Conservation (phyloP, 2,797 vertebrate species). For the Clarias platycephalus region DNA sequence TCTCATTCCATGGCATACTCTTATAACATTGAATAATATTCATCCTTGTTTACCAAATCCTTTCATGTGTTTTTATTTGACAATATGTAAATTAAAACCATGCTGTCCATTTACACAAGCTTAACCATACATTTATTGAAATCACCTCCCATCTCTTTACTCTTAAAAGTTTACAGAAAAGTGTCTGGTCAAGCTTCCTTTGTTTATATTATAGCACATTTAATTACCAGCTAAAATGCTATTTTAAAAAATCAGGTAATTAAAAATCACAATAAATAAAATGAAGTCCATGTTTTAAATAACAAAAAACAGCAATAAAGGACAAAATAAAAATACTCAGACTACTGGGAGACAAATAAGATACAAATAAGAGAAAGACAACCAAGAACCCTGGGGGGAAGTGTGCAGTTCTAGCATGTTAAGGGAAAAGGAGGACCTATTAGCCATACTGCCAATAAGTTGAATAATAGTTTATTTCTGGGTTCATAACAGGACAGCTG, state of each 20-base stretch:
- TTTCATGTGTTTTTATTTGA: neutral
- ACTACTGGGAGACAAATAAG: neutral
- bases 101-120: neutral
- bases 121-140: neutral
- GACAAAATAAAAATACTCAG: neutral
- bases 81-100: neutral
- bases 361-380: neutral
- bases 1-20: conserved; percentile 3
- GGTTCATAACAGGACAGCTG: conserved; percentile 10
- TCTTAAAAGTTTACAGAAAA: neutral
- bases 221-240: neutral
- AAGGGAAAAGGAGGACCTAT: neutral
- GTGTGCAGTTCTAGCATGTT: conserved; percentile 5
- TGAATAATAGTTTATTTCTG: neutral
- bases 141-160: neutral
- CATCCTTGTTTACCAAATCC: neutral
- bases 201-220: neutral
- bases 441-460: neutral
- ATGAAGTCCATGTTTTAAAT: neutral
- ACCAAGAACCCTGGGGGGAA: conserved; percentile 1
- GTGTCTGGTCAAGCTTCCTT: neutral
- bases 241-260: no score
- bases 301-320: neutral
- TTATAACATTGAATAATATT: neutral
- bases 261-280: neutral